phyloP scores from a whole-genome alignment of 2,797 vertebrate genomes.

The Acrossocheilus fasciatus region DNA sequence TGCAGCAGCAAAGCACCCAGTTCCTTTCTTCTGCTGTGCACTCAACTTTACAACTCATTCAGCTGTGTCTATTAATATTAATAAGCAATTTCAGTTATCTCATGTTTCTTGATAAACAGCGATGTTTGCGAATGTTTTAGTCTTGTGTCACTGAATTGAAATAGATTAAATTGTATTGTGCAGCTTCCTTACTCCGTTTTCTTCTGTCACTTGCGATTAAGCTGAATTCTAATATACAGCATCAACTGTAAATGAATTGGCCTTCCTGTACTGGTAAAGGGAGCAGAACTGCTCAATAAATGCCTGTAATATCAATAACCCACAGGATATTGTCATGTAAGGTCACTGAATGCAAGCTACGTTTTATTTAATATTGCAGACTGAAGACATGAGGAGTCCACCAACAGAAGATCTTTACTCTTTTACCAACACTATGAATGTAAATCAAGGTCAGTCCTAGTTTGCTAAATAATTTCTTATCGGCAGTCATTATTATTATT shows the following conservation, averaged over 20 bases:
- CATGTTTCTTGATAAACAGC: conserved; percentile 43
- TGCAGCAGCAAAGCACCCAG: conserved; percentile 9
- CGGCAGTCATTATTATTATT: background rate
- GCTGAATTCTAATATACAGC: background rate
- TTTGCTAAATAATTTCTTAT: background rate
- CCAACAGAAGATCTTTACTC: background rate
- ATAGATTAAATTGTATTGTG: background rate
- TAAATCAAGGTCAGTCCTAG: background rate
- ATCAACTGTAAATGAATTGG: background rate
- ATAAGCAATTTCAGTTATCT: conserved; percentile 47
- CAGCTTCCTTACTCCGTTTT: background rate
- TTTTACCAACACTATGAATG: background rate
- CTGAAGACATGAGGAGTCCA: background rate
- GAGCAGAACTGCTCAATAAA: conserved; percentile 37
- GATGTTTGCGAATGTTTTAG: conserved; percentile 30
- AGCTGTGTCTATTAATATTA: conserved; percentile 48
- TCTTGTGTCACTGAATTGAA: conserved; percentile 12
- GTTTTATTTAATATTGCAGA: conserved; percentile 5
- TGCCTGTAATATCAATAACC: conserved; percentile 52
- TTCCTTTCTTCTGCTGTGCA: conserved; percentile 29
- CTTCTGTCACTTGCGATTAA: conserved; percentile 14
- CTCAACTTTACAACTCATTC: conserved; percentile 51
- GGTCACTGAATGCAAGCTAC: conserved; percentile 19
- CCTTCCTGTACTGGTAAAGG: conserved; percentile 18
- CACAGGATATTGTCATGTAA: conserved; percentile 52